Base-by-base conservation (phyloP, 2,797 vertebrate species). In the Rachycentron canadum region DNA sequence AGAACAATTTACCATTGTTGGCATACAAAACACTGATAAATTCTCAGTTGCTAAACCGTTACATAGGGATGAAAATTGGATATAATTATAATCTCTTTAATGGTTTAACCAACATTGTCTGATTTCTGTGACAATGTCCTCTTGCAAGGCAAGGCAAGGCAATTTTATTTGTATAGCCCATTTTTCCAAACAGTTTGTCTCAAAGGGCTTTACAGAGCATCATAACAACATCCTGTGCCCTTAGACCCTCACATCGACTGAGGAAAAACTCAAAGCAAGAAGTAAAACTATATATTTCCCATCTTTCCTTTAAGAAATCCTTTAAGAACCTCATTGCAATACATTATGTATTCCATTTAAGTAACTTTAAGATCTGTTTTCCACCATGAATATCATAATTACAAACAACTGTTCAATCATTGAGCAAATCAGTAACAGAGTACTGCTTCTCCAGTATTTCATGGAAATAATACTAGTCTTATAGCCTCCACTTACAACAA, bases 391-490 rank as follows among this genome's bases (percentile, higher is more conserved):
- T 8, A 13, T 32, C n/a, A 59, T 61, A 60, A 80, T 57, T 61
- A 74, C 66, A 71, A 81, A 73, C 69, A 79, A 61, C 57, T 13
- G 68, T 76, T 68, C 58, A 64, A 55, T 65, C 23, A 45, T 14
- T 45, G 75, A 76, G 67, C 34, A 86, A 89, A 89, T 88, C 68
- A 76, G 69, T 76, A 79, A 89, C 14, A 19, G 55, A 67, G 50
- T 69, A 45, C 34, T 28, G 40, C 81, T 85, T 77, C 76, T 76
- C 30, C 47, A 63, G n/a, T 21, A 25, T 66, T 81, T 17, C 26
- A 67, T 59, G 58, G 45, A 65, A 73, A 78, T 40, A 84, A 84
- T 52, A 36, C 66, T 23, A 55, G 55, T 28, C 36, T 79, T 49
- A 69, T 17, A 81, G 75, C 49, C 57, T 69, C 40, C 45, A 66